Base-by-base conservation (phyloP, 1,140 invertebrate species). In the Popillia japonica region DNA sequence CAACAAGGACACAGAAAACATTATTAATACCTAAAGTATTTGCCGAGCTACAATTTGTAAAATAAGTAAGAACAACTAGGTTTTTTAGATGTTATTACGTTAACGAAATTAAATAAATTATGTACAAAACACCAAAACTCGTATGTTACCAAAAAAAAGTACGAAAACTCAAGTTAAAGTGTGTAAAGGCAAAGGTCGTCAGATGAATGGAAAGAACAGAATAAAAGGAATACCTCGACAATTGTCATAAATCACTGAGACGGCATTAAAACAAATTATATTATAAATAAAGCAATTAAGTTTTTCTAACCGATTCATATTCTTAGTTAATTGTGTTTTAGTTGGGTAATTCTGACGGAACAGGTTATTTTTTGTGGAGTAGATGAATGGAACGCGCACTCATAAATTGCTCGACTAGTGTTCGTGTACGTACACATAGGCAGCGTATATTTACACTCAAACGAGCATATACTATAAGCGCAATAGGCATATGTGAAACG, bases 201-300 rank as follows among this genome's bases (percentile, higher is more conserved):
- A 3, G 22, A 68, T 68, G 61, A 68, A 68, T 68, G 61, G 22
- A 68, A 34, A 11, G 61, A 68, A 22, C 20, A 68, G 14, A 23
- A 68, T 68, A 68, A 68, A 68, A 68, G 61, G 27, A 68, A 22
- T 34, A 23, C 27, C 27, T 68, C 61, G 14, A 17, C 72, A 34
- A 74, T 40, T 44, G 72, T 74, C 72, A 74, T 74, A 74, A 74
- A 74, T 74, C 72, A 74, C 72, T 68, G 41, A 74, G 41, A 74
- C 72, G 72, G 72, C 41, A 74, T 74, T 74, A 74, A 74, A 74
- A 74, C 72, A 74, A 74, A 74, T 74, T 74, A 74, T 74, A 74
- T 74, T 74, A 74, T 74, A 74, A 74, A 74, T 74, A 74, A 74
- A 74, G 72, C 72, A 74, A 74, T 74, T 74, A 74, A 74, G 40